Evolutionary conservation across 2,888 invertebrate species (phyloP), one percentile per base, ranked within the genome.

Genomic region (Drosophila crucigera): DNA sequence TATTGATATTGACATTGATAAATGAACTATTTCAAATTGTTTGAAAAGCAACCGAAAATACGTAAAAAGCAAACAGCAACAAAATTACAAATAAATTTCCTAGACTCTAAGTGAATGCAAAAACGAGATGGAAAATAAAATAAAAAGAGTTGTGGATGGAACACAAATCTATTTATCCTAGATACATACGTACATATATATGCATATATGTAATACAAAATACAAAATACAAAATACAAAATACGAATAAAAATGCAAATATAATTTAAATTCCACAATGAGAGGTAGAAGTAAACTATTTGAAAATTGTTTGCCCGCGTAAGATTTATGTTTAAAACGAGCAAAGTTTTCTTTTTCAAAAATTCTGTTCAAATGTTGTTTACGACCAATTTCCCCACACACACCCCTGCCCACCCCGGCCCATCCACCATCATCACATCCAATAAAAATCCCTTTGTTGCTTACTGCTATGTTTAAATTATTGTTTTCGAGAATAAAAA

Each of bases 381-480:
- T 54, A 52, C 49, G 22, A 49, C 60, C n/a, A 33, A 49, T 47
- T 25, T 30, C 25, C 47, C 47, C 16, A 47, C 22, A 14, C 22
- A 39, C 47, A 41, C 30, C 14, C 67, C 66, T 16, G 30, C 54
- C 54, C 35, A 14, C 14, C 35, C 58, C 71, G 7, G 33, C 19
- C 47, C 25, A 25, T 68, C 54, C 41, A 30, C 59, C 28, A 7
- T 22, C 25, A 28, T 56, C 55, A 19, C 25, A 41, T 41, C 61
- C 22, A 9, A 33, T 41, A 33, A 35, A 14, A 28, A 50, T 19
- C 73, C 74, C 74, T 85, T 89, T 85, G 85, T 85, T 85, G 85
- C 89, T 90, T 89, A 89, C 91, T 89, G 89, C 89, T 90, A 85
- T 80, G 83, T 89, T 90, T 73, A 80, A 83, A 90, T 89, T 79